A percentile compares a stretch with the other conserved stretches of the same genome.
Evolutionary conservation across 2,888 invertebrate genomes (phyloP).

Genomic region (Diogma glabrata): DNA sequence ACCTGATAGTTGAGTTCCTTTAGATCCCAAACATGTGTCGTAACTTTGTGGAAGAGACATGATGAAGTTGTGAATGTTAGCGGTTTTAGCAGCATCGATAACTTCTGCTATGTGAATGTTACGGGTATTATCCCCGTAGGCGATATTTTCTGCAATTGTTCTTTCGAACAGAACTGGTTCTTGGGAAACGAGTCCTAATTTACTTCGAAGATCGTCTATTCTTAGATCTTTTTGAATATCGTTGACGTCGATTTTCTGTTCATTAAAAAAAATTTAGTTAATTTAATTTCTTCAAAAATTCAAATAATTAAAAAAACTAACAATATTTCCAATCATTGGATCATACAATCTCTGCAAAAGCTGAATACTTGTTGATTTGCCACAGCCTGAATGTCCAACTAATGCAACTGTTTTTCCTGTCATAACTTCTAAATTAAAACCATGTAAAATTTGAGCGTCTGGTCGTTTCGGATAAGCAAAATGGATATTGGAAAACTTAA

Average conservation of each 20-base stretch:
- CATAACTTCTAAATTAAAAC: constrained; percentile 52
- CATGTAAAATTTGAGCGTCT: constrained; percentile 60
- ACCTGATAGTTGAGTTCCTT: constrained; percentile 68
- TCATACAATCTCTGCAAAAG: constrained; percentile 71
- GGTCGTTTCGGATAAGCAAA: constrained; percentile 76
- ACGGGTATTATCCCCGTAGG: constrained; percentile 69
- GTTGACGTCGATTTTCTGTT: constrained; percentile 38
- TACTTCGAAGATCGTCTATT: constrained; percentile 52
- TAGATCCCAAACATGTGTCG: constrained; percentile 60
- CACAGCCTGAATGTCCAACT: constrained; percentile 66
- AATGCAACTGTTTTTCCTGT: constrained; percentile 61
- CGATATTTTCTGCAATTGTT: constrained; percentile 74
- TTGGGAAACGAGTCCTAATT: constrained; percentile 74
- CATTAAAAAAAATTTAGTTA: background rate
- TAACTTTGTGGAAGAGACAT: constrained; percentile 63
- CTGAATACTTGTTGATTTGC: constrained; percentile 72
- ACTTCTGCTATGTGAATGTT: constrained; percentile 56
- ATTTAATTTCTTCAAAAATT: background rate
- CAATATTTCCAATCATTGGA: constrained; percentile 52
- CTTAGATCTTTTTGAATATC: constrained; percentile 50
- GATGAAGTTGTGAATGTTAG: constrained; percentile 71
- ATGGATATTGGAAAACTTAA: constrained; percentile 53
- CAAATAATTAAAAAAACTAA: constrained; percentile 26
- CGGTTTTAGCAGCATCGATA: constrained; percentile 58
- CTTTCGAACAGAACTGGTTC: constrained; percentile 77